Percentiles rank a stretch among this genome's conserved stretches.
Conservation (phyloP, 2,888 invertebrate genomes). For the Amphimallon solstitiale region DNA sequence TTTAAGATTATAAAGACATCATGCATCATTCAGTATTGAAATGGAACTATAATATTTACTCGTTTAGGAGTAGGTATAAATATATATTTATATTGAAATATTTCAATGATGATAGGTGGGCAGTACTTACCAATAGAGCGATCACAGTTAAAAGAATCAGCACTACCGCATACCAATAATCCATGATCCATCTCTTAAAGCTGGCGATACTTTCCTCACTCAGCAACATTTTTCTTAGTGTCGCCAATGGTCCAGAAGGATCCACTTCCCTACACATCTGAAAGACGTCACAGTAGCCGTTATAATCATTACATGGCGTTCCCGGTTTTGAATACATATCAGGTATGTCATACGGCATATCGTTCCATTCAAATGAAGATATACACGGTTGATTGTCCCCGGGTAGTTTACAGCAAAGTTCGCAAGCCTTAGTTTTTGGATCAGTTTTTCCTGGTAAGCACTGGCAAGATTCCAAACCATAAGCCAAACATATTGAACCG, state of each 20-base stretch:
- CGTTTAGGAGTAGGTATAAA: no score
- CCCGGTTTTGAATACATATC: slow-evolving; percentile 94
- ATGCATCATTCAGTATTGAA: no score
- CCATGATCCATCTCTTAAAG: slow-evolving; percentile 86
- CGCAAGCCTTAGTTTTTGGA: slow-evolving; percentile 87
- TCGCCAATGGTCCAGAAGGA: slow-evolving; percentile 92
- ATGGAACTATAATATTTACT: no score
- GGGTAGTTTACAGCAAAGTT: slow-evolving; percentile 90
- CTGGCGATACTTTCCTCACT: slow-evolving; percentile 91
- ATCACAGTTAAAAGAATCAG: slow-evolving; percentile 79
- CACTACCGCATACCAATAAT: slow-evolving; percentile 92
- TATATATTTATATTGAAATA: not conserved
- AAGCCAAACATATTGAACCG: slow-evolving; percentile 96
- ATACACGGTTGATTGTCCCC: slow-evolving; percentile 84
- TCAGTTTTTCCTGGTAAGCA: slow-evolving; percentile 84
- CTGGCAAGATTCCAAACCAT: slow-evolving; percentile 95
- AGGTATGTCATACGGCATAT: slow-evolving; percentile 88
- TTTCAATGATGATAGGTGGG: slow-evolving; percentile 57
- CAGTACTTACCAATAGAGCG: slow-evolving; percentile 79
- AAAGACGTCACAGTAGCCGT: slow-evolving; percentile 81
- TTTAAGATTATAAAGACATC: no score
- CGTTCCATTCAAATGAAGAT: slow-evolving; percentile 92
- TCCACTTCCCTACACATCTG: slow-evolving; percentile 90
- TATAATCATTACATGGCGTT: slow-evolving; percentile 93
- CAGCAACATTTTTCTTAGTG: slow-evolving; percentile 83